Conservation (phyloP, 2,888 invertebrate species). For the Rhingia rostrata region DNA sequence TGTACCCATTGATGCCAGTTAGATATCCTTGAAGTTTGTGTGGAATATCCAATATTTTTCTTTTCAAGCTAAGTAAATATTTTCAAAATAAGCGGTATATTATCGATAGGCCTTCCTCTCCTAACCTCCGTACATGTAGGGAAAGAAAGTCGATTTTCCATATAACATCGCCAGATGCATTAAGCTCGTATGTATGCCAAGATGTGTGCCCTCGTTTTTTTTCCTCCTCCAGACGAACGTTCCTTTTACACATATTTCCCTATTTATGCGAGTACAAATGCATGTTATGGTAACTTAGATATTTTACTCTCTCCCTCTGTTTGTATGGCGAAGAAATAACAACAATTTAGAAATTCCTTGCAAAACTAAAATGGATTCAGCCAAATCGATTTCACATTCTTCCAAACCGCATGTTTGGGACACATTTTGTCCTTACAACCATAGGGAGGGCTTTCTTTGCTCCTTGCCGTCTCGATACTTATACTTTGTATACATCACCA, state of each 20-base stretch:
- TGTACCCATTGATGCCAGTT: constrained; percentile 41
- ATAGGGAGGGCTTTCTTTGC: not conserved
- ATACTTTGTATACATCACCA: constrained; percentile 2
- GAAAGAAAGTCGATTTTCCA: constrained; percentile 66
- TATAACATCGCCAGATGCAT: constrained; percentile 32
- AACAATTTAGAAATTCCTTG: constrained; percentile 53
- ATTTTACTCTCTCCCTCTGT: not conserved
- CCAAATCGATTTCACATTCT: constrained; percentile 44
- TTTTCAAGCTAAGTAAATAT: constrained; percentile 18
- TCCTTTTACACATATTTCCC: constrained; percentile 33
- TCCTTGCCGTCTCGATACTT: not conserved
- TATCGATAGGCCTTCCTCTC: constrained; percentile 63
- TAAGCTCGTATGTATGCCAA: constrained; percentile 23
- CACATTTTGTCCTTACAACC: constrained; percentile 25
- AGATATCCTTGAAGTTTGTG: constrained; percentile 26
- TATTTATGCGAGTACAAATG: constrained; percentile 24
- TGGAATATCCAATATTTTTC: constrained; percentile 23
- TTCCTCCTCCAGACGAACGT: constrained; percentile 11
- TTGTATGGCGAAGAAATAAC: not conserved
- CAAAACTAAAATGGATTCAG: constrained; percentile 49
- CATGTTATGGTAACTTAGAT: constrained; percentile 29
- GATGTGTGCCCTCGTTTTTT: constrained; percentile 51
- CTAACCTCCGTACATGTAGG: constrained; percentile 48
- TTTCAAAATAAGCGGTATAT: constrained; percentile 46
- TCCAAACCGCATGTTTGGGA: constrained; percentile 43